Evolutionary conservation across 2,888 invertebrate genomes (phyloP), one percentile per base, ranked within the genome.

Genomic region (Heliconius cydno): DNA sequence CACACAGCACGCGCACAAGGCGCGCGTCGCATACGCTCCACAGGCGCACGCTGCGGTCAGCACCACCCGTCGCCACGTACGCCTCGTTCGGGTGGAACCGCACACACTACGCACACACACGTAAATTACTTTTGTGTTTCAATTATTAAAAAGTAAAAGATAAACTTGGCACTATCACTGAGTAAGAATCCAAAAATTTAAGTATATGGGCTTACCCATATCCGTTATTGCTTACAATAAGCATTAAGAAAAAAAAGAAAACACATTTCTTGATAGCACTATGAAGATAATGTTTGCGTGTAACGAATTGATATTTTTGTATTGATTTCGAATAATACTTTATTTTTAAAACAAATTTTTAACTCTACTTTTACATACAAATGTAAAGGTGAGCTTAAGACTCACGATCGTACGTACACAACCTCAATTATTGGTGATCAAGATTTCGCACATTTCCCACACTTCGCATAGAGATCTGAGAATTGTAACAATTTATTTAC

Each of bases 81-180:
- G 97, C 96, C 84, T 97, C 97, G 92, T 98, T 99, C 0, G 98
- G 98, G 94, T 99, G 99, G 93, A 99, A 98, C 86, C 97, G 97
- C n/a, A 98, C 96, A 88, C 97, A 96, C 97, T 97, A 89, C 22
- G 30, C 10, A 41, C 28, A 60, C n/a, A 60, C 12, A 60, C 60
- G n/a, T 10, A 60, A 1, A 60, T 60, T 22, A 52, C 52, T 22
- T 22, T 52, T 52, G 15, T 52, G 7, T 52, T 52, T 22, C 7
- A 22, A 19, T 52, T 22, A 52, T 52, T 52, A 22, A 52, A 34
- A 52, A 22, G 22, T 52, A 52, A 7, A 22, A 22, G 2, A 22
- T 22, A 52, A 52, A 52, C 7, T 52, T 52, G 3, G 22, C 19
- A 22, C 52, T 52, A 22, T 52, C 19, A 7, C 7, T 22, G 22